Evolutionary conservation across 2,888 invertebrate genomes (phyloP).

Genomic region (Anthrax anthrax): DNA sequence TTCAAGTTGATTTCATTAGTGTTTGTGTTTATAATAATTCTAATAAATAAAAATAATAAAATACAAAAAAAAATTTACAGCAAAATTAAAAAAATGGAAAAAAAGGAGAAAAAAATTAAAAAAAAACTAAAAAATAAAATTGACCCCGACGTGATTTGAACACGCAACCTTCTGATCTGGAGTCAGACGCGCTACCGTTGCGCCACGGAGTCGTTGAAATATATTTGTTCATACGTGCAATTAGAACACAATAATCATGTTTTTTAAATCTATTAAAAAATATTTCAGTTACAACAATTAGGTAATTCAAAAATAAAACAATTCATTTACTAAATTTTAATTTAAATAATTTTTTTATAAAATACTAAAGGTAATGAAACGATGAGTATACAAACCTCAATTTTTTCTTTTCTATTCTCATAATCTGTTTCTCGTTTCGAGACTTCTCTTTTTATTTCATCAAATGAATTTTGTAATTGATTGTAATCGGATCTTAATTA

Average conservation of each 20-base stretch:
- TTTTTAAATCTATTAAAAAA: neutral
- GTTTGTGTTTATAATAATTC: no score
- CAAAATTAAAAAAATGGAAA: neutral
- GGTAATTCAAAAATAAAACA: no score
- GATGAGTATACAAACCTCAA: conserved; percentile 5
- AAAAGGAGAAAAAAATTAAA: neutral
- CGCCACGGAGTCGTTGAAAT: conserved; percentile 10
- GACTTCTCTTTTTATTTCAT: conserved; percentile 3
- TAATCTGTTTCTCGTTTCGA: conserved; percentile 6
- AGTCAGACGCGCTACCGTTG: conserved; percentile 14
- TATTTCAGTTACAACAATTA: neutral
- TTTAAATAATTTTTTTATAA: neutral
- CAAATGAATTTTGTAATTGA: conserved; percentile 2
- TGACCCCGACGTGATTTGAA: conserved; percentile 14
- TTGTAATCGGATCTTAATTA: conserved; percentile 4
- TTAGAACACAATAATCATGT: no score
- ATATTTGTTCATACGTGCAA: neutral
- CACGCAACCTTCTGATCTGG: conserved; percentile 14
- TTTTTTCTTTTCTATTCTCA: conserved; percentile 9
- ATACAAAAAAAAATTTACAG: neutral
- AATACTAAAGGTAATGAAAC: no score
- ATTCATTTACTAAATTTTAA: no score
- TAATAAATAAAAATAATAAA: no score
- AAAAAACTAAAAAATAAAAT: neutral
- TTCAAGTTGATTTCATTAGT: no score